These are phyloP conservation scores for Zonitis immaculata DNA, from an alignment of 2,888 invertebrate species.

Conservation along the genomic window DNA sequence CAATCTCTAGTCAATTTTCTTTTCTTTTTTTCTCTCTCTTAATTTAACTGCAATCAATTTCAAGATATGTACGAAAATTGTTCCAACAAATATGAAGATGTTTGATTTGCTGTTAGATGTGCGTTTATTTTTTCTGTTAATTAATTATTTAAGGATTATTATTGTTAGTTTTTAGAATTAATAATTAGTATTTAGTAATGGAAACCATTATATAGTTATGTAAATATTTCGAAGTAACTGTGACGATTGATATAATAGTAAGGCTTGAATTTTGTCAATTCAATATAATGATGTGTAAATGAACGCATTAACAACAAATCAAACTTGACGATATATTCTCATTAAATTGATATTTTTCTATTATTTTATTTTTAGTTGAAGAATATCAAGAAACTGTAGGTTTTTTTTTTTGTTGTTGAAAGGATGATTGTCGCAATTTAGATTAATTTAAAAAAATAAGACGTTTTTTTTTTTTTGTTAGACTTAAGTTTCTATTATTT, in stretches of 20 bases:
- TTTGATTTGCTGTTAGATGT: too few species aligned
- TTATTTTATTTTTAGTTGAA: background rate
- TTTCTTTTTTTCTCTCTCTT: background rate
- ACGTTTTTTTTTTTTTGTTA: background rate
- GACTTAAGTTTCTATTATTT: background rate
- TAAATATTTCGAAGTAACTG: background rate
- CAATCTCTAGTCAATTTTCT: background rate
- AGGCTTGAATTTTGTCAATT: too few species aligned
- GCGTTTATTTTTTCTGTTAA: too few species aligned
- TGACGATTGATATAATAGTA: background rate
- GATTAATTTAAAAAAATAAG: background rate
- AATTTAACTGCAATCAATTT: background rate
- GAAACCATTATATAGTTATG: too few species aligned
- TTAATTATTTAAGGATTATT: too few species aligned
- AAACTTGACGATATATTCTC: background rate
- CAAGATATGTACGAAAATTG: too few species aligned
- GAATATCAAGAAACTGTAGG: too few species aligned
- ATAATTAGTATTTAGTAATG: too few species aligned
- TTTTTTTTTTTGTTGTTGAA: too few species aligned
- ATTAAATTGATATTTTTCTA: background rate
- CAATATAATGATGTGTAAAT: too few species aligned
- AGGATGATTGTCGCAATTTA: background rate
- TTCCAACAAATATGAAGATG: too few species aligned
- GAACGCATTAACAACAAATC: background rate
- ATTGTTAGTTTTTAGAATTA: too few species aligned